A percentile compares a stretch with the other conserved stretches of the same genome.
Conservation (phyloP, 2,888 invertebrate species). For the Elgonia sp. region DNA sequence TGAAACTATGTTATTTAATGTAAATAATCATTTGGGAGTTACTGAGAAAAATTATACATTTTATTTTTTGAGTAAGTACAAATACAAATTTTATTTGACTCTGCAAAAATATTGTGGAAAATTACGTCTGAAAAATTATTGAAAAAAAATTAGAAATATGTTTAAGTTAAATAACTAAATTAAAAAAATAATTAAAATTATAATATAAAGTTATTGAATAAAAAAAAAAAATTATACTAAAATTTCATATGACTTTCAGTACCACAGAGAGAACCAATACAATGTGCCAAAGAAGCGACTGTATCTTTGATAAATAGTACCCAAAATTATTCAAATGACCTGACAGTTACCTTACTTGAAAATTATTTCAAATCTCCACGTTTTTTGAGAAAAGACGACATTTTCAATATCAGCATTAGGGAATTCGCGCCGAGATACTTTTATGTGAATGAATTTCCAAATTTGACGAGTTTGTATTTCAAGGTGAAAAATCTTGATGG, state of each 20-base stretch:
- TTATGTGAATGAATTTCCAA: slow-evolving; percentile 82
- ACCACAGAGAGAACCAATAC: slow-evolving; percentile 66
- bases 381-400: slow-evolving; percentile 89
- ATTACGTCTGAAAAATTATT: too few relatives aligned
- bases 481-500: slow-evolving; percentile 85
- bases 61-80: slow-evolving; percentile 83
- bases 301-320: slow-evolving; percentile 83
- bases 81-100: not conserved
- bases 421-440: slow-evolving; percentile 85
- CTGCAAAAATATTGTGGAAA: too few relatives aligned
- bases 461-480: slow-evolving; percentile 85
- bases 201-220: too few relatives aligned
- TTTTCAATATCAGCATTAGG: slow-evolving; percentile 90
- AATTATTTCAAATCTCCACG: slow-evolving; percentile 91
- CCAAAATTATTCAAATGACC: slow-evolving; percentile 82
- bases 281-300: slow-evolving; percentile 81
- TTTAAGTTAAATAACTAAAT: too few relatives aligned
- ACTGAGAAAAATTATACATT: slow-evolving; percentile 61
- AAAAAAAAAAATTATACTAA: slow-evolving; percentile 6
- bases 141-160: too few relatives aligned
- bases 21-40: slow-evolving; percentile 78
- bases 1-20: slow-evolving; percentile 80
- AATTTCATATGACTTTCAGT: slow-evolving; percentile 78
- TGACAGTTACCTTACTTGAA: slow-evolving; percentile 89
- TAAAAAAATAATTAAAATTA: too few relatives aligned